Conservation (phyloP, 2,888 invertebrate genomes). For the Hypolimnas misippus region DNA sequence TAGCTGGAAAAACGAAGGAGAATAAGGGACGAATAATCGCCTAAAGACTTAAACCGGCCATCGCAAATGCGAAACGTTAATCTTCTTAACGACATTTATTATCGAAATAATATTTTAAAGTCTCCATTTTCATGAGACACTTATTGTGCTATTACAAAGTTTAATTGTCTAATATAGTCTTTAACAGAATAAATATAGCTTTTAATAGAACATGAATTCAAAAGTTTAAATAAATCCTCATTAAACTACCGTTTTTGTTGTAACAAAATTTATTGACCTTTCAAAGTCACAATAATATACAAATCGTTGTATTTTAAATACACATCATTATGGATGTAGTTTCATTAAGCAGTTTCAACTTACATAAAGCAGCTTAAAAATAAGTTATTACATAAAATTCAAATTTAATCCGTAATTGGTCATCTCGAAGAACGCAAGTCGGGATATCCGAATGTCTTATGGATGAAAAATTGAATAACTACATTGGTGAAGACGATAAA, state of each 20-base stretch:
- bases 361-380: constrained; percentile 41
- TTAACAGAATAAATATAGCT: too few relatives aligned
- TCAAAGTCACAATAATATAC: constrained; percentile 17
- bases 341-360: constrained; percentile 39
- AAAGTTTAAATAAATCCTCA: constrained; percentile 12
- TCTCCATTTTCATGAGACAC: constrained; percentile 19
- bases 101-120: constrained; percentile 12
- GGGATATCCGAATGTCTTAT: constrained; percentile 39
- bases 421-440: constrained; percentile 58
- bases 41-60: constrained; percentile 45
- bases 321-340: constrained; percentile 44
- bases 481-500: constrained; percentile 43
- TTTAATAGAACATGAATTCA: neutral
- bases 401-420: constrained; percentile 54
- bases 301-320: constrained; percentile 62
- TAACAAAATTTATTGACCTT: constrained; percentile 20
- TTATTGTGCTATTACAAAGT: constrained; percentile 25
- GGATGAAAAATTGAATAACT: constrained; percentile 41
- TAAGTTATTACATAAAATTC: constrained; percentile 31
- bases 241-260: constrained; percentile 6
- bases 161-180: constrained; percentile 21
- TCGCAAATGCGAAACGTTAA: constrained; percentile 46
- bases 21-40: constrained; percentile 50
- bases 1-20: constrained; percentile 62
- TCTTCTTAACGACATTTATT: constrained; percentile 42